Percentiles rank a stretch among this genome's conserved stretches.
Conservation (phyloP, 2,113 vertebrate species). For the Xenotilapia flavipinnis region DNA sequence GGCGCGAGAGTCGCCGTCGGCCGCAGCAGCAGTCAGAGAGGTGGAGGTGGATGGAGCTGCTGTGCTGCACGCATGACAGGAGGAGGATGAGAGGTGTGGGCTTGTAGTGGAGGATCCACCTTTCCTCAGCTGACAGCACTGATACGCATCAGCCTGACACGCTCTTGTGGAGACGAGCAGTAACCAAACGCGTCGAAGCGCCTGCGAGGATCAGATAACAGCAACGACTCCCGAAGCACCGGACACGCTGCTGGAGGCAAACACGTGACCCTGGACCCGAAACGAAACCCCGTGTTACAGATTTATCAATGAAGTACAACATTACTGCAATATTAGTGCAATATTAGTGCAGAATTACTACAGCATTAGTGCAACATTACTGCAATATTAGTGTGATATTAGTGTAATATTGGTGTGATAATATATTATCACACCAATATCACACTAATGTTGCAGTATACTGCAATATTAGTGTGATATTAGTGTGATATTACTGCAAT, state of each 20-base stretch:
- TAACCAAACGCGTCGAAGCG: constrained; percentile 56
- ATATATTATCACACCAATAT: no score
- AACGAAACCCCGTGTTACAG: neutral
- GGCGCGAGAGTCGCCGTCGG: neutral
- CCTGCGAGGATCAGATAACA: neutral
- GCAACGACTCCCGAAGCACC: neutral
- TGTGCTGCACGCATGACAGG: constrained; percentile 45
- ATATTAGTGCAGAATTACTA: rapidly evolving
- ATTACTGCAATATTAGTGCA: rapidly evolving
- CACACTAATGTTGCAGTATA: no score
- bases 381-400: rapidly evolving
- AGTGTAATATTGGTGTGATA: rapidly evolving
- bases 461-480: no score
- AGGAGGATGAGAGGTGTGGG: constrained; percentile 43
- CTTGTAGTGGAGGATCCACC: constrained; percentile 49
- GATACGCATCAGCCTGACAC: constrained; percentile 62
- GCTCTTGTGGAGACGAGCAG: constrained; percentile 57
- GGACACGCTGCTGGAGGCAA: neutral
- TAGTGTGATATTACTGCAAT: rapidly evolving
- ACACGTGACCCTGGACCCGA: neutral
- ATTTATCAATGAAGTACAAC: neutral
- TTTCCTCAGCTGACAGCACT: constrained; percentile 46
- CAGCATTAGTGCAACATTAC: rapidly evolving
- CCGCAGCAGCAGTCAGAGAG: neutral
- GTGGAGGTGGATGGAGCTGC: constrained; percentile 40